Percentiles rank a stretch among this genome's conserved stretches.
These are phyloP conservation scores for Coturnix japonica DNA, from an alignment of 2,113 vertebrate genomes.

Conservation along the genomic window DNA sequence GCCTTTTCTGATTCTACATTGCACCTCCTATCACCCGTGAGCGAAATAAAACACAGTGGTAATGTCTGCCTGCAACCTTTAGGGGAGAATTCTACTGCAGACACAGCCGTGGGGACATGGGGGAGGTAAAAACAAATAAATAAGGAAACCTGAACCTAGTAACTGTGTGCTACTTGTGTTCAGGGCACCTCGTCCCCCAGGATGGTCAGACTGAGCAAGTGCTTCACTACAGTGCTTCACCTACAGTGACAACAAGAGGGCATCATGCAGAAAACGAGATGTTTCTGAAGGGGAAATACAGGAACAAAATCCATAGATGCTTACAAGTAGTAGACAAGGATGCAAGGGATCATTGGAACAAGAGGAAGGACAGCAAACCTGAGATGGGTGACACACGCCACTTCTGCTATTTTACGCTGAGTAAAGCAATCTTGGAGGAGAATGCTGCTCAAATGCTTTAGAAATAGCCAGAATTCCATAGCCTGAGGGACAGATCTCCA, in stretches of 20 bases:
- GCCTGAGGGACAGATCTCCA: neutral
- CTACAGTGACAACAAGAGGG: too few relatives aligned
- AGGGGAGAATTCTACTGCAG: neutral
- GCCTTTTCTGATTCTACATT: neutral
- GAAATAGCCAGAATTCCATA: neutral
- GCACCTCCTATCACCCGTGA: neutral
- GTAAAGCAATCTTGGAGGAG: neutral
- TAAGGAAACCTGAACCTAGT: neutral
- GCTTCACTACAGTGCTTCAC: neutral
- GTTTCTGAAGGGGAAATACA: neutral
- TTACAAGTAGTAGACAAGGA: neutral
- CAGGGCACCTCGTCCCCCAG: neutral
- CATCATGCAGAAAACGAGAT: neutral
- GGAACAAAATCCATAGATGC: neutral
- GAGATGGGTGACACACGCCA: neutral
- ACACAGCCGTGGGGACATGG: neutral
- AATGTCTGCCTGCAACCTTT: neutral
- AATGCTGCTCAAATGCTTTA: neutral
- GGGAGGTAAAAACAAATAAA: neutral
- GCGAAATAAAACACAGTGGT: neutral
- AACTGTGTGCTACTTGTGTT: neutral
- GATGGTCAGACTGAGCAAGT: neutral
- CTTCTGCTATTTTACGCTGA: neutral
- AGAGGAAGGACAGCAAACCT: neutral
- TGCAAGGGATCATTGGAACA: accelerated